Evolutionary conservation across 1,140 invertebrate genomes (phyloP), one percentile per base, ranked within the genome.

Genomic region (Alviniconcha marisindica): DNA sequence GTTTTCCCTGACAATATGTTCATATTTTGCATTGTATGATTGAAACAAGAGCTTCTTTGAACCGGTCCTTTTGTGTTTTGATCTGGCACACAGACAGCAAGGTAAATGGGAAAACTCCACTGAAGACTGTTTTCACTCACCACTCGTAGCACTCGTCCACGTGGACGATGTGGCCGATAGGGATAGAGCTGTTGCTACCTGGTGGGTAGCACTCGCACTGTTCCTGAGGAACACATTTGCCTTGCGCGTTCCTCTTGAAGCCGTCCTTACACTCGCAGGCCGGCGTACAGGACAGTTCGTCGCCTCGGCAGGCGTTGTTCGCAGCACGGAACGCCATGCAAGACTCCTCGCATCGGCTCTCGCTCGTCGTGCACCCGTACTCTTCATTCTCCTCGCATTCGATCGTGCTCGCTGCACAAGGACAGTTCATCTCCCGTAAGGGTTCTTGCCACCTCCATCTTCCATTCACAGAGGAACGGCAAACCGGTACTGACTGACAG

Each of bases 141-240:
- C 77, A 78, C 31, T 60, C 60, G 31, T 1, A 2, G 21, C 77
- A 78, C 7, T 33, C 12, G 1, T n/a, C 36, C 48, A 18, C 24
- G 0, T 40, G n/a, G 31, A 38, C 51, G 5, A 38, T 60, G 51
- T 38, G 60, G 0, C 77, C 77, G 36, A 78, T 56, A 31, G 77
- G 77, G n/a, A 78, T 51, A 33, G 77, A n/a, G 1, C 36, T 24
- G 77, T 60, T 60, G 10, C 31, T 51, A 14, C 36, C 51, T 14
- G 77, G 77, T 7, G 56, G 77, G 51, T 78, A 78, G 77, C 77
- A 78, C 44, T 15, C 18, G 56, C 77, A 78, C 77, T 60, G 15
- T 10, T 51, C 77, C 51, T 51, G 31, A 21, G 44, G 77, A 31
- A 78, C 51, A 40, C 77, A 78, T 14, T 10, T 28, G 28, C 38